Percentiles rank a stretch among this genome's conserved stretches.
Evolutionary conservation across 2,888 invertebrate species (phyloP).

Genomic region (Caenorhabditis plicata): DNA sequence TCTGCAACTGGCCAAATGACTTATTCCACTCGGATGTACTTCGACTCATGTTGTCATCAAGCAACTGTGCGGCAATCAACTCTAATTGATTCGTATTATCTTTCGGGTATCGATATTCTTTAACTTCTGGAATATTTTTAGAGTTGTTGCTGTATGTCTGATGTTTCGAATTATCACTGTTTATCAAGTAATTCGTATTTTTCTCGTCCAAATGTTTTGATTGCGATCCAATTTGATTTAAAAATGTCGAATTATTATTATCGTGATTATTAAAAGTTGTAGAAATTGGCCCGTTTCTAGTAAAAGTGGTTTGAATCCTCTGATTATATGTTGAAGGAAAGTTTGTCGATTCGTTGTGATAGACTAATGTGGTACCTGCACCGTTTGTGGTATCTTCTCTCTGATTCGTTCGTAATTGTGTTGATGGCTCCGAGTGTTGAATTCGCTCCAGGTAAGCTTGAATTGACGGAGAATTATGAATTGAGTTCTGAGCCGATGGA

Average conservation of each 20-base stretch:
- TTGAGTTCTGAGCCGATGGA: constrained; percentile 42
- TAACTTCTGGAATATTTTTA: constrained; percentile 31
- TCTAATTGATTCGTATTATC: constrained; percentile 21
- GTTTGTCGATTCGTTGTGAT: constrained; percentile 18
- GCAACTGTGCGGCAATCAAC: constrained; percentile 28
- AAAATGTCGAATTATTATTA: constrained; percentile 19
- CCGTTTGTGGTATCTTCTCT: constrained; percentile 22
- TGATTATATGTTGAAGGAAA: constrained; percentile 5
- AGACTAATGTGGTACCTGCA: constrained; percentile 14
- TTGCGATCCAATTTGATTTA: no score
- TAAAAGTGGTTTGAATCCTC: constrained; percentile 24
- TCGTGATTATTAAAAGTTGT: constrained; percentile 15
- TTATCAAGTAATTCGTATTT: constrained; percentile 6
- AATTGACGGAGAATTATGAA: constrained; percentile 24
- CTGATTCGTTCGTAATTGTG: constrained; percentile 22
- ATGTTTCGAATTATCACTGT: constrained; percentile 20
- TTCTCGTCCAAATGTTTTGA: no score
- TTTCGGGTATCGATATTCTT: constrained; percentile 22
- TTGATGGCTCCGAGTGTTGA: constrained; percentile 17
- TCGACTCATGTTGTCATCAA: constrained; percentile 54
- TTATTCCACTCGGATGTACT: constrained; percentile 55
- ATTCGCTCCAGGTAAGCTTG: constrained; percentile 25
- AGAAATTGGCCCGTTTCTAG: constrained; percentile 30
- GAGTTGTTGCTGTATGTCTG: constrained; percentile 28
- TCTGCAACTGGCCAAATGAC: constrained; percentile 49